phyloP scores from a whole-genome alignment of 2,113 vertebrate genomes.

The Laterallus jamaicensis region DNA sequence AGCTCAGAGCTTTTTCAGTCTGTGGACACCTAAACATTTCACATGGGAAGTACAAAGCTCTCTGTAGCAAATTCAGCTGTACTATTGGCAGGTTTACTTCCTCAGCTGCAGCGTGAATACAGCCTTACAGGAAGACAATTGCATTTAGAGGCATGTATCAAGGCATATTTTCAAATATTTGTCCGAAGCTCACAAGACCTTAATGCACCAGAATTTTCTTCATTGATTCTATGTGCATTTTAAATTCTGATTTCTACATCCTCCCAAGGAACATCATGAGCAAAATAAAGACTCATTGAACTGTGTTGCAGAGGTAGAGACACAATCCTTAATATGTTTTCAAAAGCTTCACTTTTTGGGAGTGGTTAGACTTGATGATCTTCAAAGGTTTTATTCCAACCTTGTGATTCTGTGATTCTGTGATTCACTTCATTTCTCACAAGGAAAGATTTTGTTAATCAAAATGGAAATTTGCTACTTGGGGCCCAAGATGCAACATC shows the following conservation, averaged over 20 bases:
- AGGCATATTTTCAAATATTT: background rate
- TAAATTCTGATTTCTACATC: background rate
- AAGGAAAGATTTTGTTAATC: background rate
- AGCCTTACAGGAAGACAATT: background rate
- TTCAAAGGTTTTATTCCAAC: no score
- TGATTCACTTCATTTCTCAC: background rate
- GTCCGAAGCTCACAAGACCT: background rate
- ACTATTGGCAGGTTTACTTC: background rate
- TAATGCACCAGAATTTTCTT: background rate
- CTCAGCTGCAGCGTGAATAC: background rate
- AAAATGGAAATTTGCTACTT: background rate
- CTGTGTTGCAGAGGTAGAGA: background rate
- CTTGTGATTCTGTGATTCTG: no score
- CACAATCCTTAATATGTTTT: background rate
- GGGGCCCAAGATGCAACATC: background rate
- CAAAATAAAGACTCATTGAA: background rate
- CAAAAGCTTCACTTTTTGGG: background rate
- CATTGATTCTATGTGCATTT: rapidly evolving
- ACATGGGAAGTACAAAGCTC: background rate
- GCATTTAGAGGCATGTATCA: background rate
- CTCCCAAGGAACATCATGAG: rapidly evolving
- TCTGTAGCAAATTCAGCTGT: background rate
- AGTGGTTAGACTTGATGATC: no score
- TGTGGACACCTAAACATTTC: background rate
- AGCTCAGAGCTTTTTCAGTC: background rate